Evolutionary conservation across 2,888 invertebrate species (phyloP), one percentile per base, ranked within the genome.

Genomic region (Melipona bicolor): DNA sequence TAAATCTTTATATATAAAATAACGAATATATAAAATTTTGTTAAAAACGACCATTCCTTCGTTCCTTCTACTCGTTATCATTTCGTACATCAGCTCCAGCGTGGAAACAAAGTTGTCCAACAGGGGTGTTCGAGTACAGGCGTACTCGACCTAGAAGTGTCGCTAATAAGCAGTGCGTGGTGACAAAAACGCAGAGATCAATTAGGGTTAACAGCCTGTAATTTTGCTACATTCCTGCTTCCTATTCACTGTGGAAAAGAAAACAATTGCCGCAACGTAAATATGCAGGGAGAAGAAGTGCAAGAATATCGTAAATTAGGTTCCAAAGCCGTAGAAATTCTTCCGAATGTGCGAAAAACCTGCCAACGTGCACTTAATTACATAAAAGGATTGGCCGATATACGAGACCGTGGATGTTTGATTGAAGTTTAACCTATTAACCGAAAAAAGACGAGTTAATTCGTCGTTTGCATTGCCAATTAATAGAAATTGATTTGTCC

Each of bases 381-480:
- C 91, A 91, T 93, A 92, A 94, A 92, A 88, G 92, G 92, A 94
- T 94, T 94, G 94, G 87, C 93, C 93, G 93, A 93, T 91, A 93
- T 93, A 88, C 85, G 79, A 73, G 68, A 54, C 43, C 61, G 59
- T 32, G 19, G 27, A 19, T 19, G n/a, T 17, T 4, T 32, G 54
- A 71, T 74, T 49, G 24, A 69, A 68, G 59, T 71, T 80, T 19
- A 19, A 61, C 24, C 61, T n/a, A 59, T n/a, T 59, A 59, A 59
- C 56, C 56, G 56, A 27, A n/a, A n/a, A 56, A n/a, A 56, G 1
- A 0, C 5, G 13, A 56, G n/a, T n/a, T 59, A n/a, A 59, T n/a
- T n/a, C n/a, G 56, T n/a, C 24, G 24, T n/a, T 59, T n/a, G n/a
- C 15, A 5, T 15, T 15, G 56, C 2, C 56, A 59, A 15, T 59